Conservation (phyloP, 2,888 invertebrate species). For the Hoplodrina ambigua region DNA sequence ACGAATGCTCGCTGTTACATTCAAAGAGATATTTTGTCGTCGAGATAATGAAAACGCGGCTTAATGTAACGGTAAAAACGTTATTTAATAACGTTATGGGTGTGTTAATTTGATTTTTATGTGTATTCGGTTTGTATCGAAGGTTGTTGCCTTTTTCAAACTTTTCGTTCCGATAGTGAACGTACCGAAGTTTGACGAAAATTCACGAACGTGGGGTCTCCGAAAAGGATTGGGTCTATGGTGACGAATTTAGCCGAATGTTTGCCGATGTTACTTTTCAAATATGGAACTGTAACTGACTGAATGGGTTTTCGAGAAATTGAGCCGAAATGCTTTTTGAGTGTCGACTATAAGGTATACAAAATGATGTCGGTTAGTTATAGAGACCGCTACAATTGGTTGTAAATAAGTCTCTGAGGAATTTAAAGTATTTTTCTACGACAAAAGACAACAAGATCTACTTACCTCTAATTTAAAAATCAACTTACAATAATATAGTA, state of each 20-base stretch:
- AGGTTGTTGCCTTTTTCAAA: constrained; percentile 20
- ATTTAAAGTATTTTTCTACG: constrained; percentile 63
- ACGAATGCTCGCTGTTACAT: constrained; percentile 5
- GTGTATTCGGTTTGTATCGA: constrained; percentile 15
- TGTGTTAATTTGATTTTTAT: constrained; percentile 16
- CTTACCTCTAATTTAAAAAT: constrained; percentile 18
- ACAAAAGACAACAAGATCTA: constrained; percentile 46
- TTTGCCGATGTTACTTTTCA: constrained; percentile 54
- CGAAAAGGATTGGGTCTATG: constrained; percentile 37
- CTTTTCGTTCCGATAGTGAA: constrained; percentile 26
- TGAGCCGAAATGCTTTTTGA: constrained; percentile 51
- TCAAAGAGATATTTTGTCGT: neutral
- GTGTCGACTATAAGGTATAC: constrained; percentile 53
- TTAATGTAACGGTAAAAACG: constrained; percentile 17
- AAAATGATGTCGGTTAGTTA: constrained; percentile 33
- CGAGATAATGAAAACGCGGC: constrained; percentile 20
- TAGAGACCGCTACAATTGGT: constrained; percentile 18
- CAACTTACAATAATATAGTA: constrained; percentile 15
- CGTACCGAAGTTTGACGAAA: constrained; percentile 25
- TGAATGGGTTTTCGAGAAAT: constrained; percentile 49
- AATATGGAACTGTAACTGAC: constrained; percentile 47
- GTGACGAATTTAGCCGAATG: constrained; percentile 61
- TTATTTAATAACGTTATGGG: constrained; percentile 24
- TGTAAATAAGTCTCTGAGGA: constrained; percentile 42
- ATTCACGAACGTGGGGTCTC: constrained; percentile 23